Base-by-base conservation (phyloP, 2,888 invertebrate genomes). In the Pantelozetes paolii region DNA sequence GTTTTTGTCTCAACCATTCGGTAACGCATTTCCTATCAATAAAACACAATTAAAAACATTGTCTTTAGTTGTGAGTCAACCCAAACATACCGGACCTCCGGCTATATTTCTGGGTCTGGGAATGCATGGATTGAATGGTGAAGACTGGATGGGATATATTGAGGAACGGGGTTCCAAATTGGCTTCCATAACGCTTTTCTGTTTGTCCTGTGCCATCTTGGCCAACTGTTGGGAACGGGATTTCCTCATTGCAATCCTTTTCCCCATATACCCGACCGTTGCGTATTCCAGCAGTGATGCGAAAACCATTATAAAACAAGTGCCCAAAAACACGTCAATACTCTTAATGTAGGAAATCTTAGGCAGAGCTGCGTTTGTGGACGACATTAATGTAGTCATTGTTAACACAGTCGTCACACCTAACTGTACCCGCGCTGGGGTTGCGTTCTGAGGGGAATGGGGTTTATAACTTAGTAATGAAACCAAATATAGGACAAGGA, bases 251-350 rank as follows among this genome's bases (percentile, higher is more conserved):
- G 78, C 78, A 70, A 79, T 79, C 42, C 79, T 74, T 74, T 79
- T 79, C n/a, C 78, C 78, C 72, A 79, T 70, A 71, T 79, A 79
- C 50, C 79, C 79, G n/a, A 79, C 79, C 15, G 78, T 78, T 13
- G 79, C 78, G 67, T 79, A 79, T 71, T 84, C 84, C 26, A 84
- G 80, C 40, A 84, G 79, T 0, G 82, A 81, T 6, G 82, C 82
- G 78, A 83, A 83, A 26, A 83, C 83, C 83, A 83, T 83, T 75
- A 83, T 80, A 79, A 83, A 83, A 76, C 82, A 79, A 3, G 82
- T 82, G 42, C 81, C 81, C 74, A 82, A 76, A 75, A 80, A 83
- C 45, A 83, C 81, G 77, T 83, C 83, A 76, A 83, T 83, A 45
- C 77, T 76, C 77, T 82, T 82, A 75, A 83, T 80, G 77, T 82